Percentiles rank a stretch among this genome's conserved stretches.
Evolutionary conservation across 2,797 vertebrate genomes (phyloP).

Genomic region (Euthynnus affinis): DNA sequence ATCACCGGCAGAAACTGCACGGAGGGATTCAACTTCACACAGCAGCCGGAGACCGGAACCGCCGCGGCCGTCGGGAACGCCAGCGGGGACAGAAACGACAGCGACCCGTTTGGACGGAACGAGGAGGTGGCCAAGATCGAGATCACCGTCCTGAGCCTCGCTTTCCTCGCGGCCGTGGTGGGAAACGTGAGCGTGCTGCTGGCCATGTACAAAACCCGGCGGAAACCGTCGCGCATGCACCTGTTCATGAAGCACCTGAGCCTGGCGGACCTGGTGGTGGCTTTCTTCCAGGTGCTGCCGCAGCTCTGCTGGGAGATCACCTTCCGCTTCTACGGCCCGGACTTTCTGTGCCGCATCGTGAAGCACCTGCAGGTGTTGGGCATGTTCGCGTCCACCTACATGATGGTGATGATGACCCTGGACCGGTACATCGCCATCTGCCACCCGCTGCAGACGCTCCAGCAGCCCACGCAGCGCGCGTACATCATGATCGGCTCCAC

Average conservation of each 20-base stretch:
- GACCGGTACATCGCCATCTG: conserved; percentile 95
- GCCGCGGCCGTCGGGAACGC: conserved; percentile 32
- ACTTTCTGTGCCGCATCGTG: conserved; percentile 89
- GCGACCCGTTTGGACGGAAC: conserved; percentile 84
- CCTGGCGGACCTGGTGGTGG: conserved; percentile 91
- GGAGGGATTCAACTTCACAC: conserved; percentile 19
- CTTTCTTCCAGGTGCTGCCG: conserved; percentile 94
- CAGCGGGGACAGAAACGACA: conserved; percentile 55
- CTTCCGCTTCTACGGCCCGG: conserved; percentile 91
- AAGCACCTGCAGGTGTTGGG: conserved; percentile 95
- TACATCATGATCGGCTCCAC: conserved; percentile 88
- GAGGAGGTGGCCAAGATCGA: conserved; percentile 93
- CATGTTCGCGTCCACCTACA: conserved; percentile 96
- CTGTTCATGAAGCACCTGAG: conserved; percentile 94
- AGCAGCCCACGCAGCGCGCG: conserved; percentile 87
- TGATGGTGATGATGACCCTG: conserved; percentile 93
- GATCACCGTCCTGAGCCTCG: conserved; percentile 88
- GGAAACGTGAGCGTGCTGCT: conserved; percentile 91
- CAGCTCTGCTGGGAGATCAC: conserved; percentile 96
- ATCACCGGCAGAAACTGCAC: conserved; percentile 56
- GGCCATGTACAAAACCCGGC: conserved; percentile 81
- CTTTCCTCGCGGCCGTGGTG: conserved; percentile 85
- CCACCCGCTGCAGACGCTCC: conserved; percentile 90
- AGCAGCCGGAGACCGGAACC: conserved; percentile 23
- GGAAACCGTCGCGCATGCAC: conserved; percentile 91